Base-by-base conservation (phyloP, 2,797 vertebrate genomes). In the Alca torda region DNA sequence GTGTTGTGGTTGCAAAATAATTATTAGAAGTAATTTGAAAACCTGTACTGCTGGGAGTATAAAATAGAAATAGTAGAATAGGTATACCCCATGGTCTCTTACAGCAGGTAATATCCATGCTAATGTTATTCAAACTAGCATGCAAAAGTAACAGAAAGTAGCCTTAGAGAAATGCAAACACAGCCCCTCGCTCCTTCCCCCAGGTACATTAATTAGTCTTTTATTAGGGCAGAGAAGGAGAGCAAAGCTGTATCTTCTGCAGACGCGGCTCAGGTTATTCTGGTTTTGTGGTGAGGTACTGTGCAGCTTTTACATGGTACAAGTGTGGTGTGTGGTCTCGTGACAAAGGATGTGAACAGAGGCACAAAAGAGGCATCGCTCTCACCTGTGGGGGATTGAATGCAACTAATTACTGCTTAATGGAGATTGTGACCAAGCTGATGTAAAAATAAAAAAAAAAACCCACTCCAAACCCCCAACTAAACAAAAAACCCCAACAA, bases 11-110 rank as follows among this genome's bases (percentile, higher is more conserved):
- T 93, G 57, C 73, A 65, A 61, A 85, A 92, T 69, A 57, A 86
- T 94, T 72, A 67, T 91, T 80, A 61, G 64, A 86, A 91, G 82
- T 88, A 92, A 76, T 93, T 94, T 75, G 87, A 61, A 91, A 88
- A 61, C 65, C 9, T 43, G 50, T 57, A 23, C 82, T 85, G 72
- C 91, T 81, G 61, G 33, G 87, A 84, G 28, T 43, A 21, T 81
- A 16, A 78, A 65, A 59, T 7, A 64, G 61, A 31, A 96, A 37
- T 30, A 64, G 59, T 19, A 57, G 57, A 86, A 31, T 26, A 63
- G 63, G 45, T 87, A 31, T 14, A 75, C 84, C 68, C 89, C 26
- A 5, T 0, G 20, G 94, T 87, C 56, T 93, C 39, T 4, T 88
- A 46, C 45, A 46, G 61, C 41, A 61, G 76, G 72, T 80, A 35